A percentile compares a stretch with the other conserved stretches of the same genome.
These are phyloP conservation scores for Dysmachus trigonus DNA, from an alignment of 2,888 invertebrate species.

Conservation along the genomic window DNA sequence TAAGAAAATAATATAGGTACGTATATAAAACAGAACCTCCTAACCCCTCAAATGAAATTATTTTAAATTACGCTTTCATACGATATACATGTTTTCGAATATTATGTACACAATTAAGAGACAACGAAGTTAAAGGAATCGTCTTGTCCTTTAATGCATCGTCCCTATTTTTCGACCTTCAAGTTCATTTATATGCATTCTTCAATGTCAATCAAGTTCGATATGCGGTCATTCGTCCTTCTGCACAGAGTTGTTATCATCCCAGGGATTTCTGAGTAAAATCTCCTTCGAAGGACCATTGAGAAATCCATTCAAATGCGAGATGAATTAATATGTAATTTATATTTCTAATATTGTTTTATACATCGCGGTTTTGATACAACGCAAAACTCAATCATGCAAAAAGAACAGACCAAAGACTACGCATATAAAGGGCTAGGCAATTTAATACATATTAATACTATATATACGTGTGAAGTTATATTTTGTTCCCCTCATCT, in stretches of 20 bases:
- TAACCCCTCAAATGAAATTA: too few relatives aligned
- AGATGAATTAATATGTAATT: too few relatives aligned
- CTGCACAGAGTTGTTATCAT: background rate
- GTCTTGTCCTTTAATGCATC: too few relatives aligned
- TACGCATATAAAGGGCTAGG: background rate
- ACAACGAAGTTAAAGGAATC: too few relatives aligned
- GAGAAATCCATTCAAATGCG: background rate
- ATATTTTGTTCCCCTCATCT: background rate
- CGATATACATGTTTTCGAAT: too few relatives aligned
- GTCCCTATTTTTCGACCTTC: background rate
- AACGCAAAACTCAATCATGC: background rate
- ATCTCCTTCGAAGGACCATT: background rate
- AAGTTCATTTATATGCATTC: background rate
- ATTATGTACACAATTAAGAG: too few relatives aligned
- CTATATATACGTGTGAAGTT: background rate
- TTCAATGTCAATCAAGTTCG: background rate
- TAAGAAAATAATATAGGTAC: too few relatives aligned
- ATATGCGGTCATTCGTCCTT: background rate
- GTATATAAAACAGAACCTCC: too few relatives aligned
- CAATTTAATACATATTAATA: background rate
- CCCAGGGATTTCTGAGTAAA: background rate
- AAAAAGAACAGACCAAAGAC: background rate
- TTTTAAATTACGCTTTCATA: too few relatives aligned
- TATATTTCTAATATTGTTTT: background rate
- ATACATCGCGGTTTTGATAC: background rate